Base-by-base conservation (phyloP, 2,113 vertebrate species). In the Balaenoptera acutorostrata region DNA sequence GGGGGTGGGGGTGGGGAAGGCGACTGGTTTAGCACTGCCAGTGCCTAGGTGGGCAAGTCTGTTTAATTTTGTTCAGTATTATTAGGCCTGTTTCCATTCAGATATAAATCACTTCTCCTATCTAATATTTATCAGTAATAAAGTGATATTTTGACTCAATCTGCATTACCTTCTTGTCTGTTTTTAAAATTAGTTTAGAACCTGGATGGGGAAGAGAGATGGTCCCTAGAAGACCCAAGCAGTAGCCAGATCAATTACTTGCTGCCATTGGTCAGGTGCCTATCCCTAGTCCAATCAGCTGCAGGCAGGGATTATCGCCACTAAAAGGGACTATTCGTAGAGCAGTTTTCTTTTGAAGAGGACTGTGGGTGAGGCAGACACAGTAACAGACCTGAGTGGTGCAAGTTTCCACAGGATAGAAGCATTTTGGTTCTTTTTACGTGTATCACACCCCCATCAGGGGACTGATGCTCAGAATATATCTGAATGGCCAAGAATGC, bases 111-210 rank as follows among this genome's bases (percentile, higher is more conserved):
- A 75, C 25, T 80, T 88, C 29, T 94, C 15, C 41, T n/a, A 74
- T 2, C 6, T 72, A 93, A 83, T 15, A 69, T 46, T 55, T 46
- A 68, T 13, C 31, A 75, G 39, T 85, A 90, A 86, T 82, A 69
- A 93, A 66, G 23, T 13, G 41, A 78, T 36, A 90, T 86, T 93
- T 75, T 55, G 49, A 97, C 39, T 69, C 20, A 69, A 39, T 82
- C 41, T 80, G 29, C 21, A 63, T 92, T 87, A 87, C 18, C 27
- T 29, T 90, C 63, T 87, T 1, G 0, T 84, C 12, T 86, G 69
- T 93, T 66, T 90, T 90, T n/a, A 81, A 81, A 90, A 69, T 77
- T 61, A 59, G 33, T 59, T 96, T 59, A 77, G 61, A 93, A 94
- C 8, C 29, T 77, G 52, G n/a, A 36, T 75, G 31, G 29, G n/a